Percentiles rank a stretch among this genome's conserved stretches.
These are phyloP conservation scores for Heteromormyrus szaboi DNA, from an alignment of 2,797 vertebrate genomes.

Conservation along the genomic window DNA sequence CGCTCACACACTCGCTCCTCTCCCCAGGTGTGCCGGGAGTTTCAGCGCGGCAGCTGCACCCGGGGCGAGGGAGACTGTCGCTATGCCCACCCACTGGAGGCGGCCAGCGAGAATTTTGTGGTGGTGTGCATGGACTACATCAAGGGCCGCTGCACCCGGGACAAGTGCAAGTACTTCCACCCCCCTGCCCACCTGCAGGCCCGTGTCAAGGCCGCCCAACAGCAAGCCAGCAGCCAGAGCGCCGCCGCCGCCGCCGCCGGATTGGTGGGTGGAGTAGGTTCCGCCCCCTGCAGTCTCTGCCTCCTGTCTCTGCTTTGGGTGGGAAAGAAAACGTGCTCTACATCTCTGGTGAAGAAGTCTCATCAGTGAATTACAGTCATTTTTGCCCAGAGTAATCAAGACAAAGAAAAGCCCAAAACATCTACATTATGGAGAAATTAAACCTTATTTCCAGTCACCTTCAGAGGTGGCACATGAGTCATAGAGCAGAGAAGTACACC, in stretches of 20 bases:
- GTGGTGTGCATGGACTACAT: constrained; percentile 99
- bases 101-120: constrained; percentile 90
- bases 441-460: neutral
- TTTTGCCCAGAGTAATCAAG: neutral
- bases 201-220: constrained; percentile 94
- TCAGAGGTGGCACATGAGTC: neutral
- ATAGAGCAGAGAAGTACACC: neutral
- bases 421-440: neutral
- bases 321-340: neutral
- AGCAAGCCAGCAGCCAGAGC: constrained; percentile 85
- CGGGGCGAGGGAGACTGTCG: constrained; percentile 94
- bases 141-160: constrained; percentile 92
- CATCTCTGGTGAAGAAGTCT: neutral
- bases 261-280: constrained; percentile 71
- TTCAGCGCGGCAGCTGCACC: constrained; percentile 95
- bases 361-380: neutral
- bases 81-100: constrained; percentile 90
- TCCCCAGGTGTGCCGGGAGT: constrained; percentile 91
- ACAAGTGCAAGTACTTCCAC: constrained; percentile 99
- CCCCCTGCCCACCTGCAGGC: constrained; percentile 96
- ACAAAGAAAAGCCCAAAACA: neutral
- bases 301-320: neutral
- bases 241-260: constrained; percentile 62
- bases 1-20: neutral
- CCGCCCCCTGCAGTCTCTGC: neutral